Evolutionary conservation across 2,797 vertebrate species (phyloP), one percentile per base, ranked within the genome.

Genomic region (Oceanodroma leucorhoa): DNA sequence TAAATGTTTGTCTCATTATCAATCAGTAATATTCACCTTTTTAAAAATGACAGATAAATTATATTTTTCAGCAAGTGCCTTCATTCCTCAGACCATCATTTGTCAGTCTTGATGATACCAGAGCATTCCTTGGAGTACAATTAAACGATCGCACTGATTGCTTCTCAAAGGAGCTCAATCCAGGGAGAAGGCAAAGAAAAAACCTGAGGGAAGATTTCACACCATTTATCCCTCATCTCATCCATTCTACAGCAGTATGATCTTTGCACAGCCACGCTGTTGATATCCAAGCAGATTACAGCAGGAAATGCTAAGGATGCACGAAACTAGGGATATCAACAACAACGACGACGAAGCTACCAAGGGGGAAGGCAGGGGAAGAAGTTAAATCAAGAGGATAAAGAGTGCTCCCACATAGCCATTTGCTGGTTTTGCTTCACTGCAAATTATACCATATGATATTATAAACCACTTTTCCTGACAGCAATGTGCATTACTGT

Each of bases 381-480:
- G 91, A 95, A 90, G 96, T 94, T 96, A 94, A 96, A 95, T 95
- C 93, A 96, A 93, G 79, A 94, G 87, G 87, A 97, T 97, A 96
- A 97, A 94, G 94, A 95, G 83, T 90, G 89, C 65, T 94, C 89
- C 94, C 94, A 95, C 79, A 94, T 95, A 97, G 94, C 86, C 90
- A 93, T 92, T 96, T 96, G 94, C 95, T 90, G 53, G 95, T 96
- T 96, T 97, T 96, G 95, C 95, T 95, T 96, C 94, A 85, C 86
- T 96, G 95, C 93, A 97, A 97, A 96, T 96, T 94, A 95, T 93
- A 95, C 83, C 89, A 80, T 95, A 95, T 45, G 80, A 95, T 94
- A 96, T 95, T 95, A 96, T 96, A 96, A 97, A 94, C 87, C 92
- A 91, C 94, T 96, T 90, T 94, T 96, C 95, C 93, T 95, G 91